Evolutionary conservation across 2,113 vertebrate species (phyloP).

Genomic region (Mandrillus leucophaeus): DNA sequence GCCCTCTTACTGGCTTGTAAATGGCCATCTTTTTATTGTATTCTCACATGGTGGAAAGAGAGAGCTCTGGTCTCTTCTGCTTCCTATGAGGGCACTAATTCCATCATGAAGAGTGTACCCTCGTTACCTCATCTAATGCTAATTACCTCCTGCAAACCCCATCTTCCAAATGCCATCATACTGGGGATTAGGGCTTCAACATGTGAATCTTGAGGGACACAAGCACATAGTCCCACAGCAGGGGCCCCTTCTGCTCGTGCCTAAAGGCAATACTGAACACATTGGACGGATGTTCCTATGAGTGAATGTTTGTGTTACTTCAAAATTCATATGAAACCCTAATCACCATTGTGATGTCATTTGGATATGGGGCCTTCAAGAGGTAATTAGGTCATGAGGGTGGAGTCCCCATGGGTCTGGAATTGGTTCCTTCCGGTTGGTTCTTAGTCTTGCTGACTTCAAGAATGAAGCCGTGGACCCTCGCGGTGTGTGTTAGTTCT

Average conservation of each 20-base stretch:
- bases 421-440: too few relatives aligned
- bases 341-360: background rate
- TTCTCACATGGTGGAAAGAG: background rate
- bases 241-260: background rate
- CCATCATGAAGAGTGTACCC: background rate
- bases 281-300: background rate
- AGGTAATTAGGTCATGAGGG: background rate
- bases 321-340: background rate
- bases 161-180: background rate
- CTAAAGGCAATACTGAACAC: background rate
- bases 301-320: background rate
- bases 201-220: background rate
- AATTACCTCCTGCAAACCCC: background rate
- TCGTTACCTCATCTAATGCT: background rate
- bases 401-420: too few relatives aligned
- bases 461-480: fast-evolving
- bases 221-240: background rate
- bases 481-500: too few relatives aligned
- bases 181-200: background rate
- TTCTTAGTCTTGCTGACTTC: too few relatives aligned
- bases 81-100: background rate
- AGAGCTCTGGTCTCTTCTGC: background rate
- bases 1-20: too few relatives aligned
- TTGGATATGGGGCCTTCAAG: background rate
- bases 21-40: background rate